Conservation (phyloP, 2,888 invertebrate species). For the Pristionchus fissidentatus region DNA sequence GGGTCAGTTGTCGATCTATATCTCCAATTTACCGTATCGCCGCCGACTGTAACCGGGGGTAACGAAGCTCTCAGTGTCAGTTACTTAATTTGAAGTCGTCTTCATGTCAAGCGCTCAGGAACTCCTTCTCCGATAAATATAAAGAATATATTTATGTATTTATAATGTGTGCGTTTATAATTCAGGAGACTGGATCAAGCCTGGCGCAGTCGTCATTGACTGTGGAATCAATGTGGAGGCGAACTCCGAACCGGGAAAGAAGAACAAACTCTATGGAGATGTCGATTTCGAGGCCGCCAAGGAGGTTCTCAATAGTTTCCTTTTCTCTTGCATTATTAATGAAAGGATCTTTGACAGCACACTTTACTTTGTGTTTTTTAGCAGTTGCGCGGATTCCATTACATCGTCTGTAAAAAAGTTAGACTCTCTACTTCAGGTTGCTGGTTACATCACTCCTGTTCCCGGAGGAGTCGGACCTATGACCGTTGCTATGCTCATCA, state of each 20-base stretch:
- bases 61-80: too few relatives aligned
- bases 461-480: slow-evolving; percentile 95
- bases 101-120: too few relatives aligned
- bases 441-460: slow-evolving; percentile 74
- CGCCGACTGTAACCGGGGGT: too few relatives aligned
- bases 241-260: slow-evolving; percentile 60
- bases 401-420: too few relatives aligned
- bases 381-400: too few relatives aligned
- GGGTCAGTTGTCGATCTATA: slow-evolving; percentile 76
- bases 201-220: slow-evolving; percentile 97
- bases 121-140: too few relatives aligned
- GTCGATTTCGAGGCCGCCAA: slow-evolving; percentile 86
- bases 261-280: slow-evolving; percentile 85
- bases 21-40: too few relatives aligned
- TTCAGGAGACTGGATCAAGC: slow-evolving; percentile 89
- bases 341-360: neutral
- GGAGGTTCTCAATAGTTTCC: slow-evolving; percentile 79
- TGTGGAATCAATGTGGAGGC: slow-evolving; percentile 89
- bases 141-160: too few relatives aligned
- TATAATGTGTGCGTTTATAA: neutral
- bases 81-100: too few relatives aligned
- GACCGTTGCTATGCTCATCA: slow-evolving; percentile 89
- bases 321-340: neutral
- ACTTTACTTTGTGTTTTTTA: too few relatives aligned
- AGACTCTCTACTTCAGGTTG: slow-evolving; percentile 77